Conservation (phyloP, 1,140 invertebrate genomes). For the Bombus cullumanus region DNA sequence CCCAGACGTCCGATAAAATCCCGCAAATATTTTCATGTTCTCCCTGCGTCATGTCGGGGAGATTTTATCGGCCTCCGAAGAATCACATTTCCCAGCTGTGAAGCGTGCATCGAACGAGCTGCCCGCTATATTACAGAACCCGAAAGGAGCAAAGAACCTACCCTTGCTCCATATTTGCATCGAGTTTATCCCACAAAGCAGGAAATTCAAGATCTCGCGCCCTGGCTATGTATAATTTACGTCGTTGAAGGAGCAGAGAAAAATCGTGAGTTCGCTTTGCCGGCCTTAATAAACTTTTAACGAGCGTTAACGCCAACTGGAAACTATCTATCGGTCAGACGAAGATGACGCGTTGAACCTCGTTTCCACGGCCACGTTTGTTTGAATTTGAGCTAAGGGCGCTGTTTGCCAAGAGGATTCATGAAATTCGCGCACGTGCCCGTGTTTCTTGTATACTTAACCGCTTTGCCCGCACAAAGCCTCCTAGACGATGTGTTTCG, state of each 20-base stretch:
- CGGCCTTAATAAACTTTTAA: not conserved
- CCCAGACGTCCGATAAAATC: not conserved
- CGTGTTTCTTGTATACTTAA: constrained; percentile 22
- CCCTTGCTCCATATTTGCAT: constrained; percentile 6
- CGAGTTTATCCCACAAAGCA: not conserved
- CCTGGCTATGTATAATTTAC: not conserved
- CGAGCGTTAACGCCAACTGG: too few species aligned
- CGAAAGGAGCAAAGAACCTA: not conserved
- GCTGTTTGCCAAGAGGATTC: constrained; percentile 12
- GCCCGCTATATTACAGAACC: not conserved
- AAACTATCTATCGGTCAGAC: not conserved
- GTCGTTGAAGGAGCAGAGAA: too few species aligned
- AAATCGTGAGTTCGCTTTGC: not conserved
- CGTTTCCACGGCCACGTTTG: not conserved
- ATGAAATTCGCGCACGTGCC: constrained; percentile 11
- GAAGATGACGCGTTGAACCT: not conserved
- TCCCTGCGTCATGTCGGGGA: not conserved
- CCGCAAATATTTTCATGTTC: constrained; percentile 35
- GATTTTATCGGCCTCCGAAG: constrained; percentile 21
- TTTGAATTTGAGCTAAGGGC: constrained; percentile 15
- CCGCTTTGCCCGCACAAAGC: not conserved
- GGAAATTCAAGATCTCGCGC: not conserved
- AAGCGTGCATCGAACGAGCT: too few species aligned
- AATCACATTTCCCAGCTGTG: constrained; percentile 31
- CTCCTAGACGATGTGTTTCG: not conserved